phyloP scores from a whole-genome alignment of 2,797 vertebrate genomes.

The Malurus leucopterus region DNA sequence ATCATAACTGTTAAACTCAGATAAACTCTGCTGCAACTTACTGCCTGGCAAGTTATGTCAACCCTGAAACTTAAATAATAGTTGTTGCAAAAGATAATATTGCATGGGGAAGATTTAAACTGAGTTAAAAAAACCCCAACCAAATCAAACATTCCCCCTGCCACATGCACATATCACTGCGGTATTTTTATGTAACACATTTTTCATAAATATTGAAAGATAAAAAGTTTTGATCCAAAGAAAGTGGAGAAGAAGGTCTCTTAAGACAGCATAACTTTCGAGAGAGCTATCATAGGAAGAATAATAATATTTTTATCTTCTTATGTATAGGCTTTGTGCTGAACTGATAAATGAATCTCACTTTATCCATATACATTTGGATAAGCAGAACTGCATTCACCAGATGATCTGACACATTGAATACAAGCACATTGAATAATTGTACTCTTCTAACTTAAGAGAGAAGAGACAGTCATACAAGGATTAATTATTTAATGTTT shows the following conservation, averaged over 20 bases:
- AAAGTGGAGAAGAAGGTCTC: background rate
- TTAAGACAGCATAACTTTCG: background rate
- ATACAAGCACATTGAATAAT: background rate
- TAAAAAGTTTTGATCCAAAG: background rate
- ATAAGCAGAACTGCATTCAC: background rate
- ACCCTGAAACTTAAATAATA: background rate
- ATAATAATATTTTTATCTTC: background rate
- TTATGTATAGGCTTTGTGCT: background rate
- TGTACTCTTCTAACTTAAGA: background rate
- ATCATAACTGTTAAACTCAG: background rate
- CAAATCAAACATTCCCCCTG: background rate
- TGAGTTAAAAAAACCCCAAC: background rate
- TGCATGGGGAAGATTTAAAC: background rate
- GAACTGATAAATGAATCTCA: background rate
- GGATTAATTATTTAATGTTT: conserved; percentile 34
- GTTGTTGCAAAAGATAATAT: background rate
- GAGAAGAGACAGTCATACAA: background rate
- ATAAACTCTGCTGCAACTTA: background rate
- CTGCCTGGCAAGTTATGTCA: background rate
- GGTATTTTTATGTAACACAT: background rate
- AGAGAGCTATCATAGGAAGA: background rate
- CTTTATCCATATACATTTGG: background rate
- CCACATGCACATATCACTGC: background rate
- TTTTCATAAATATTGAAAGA: conserved; percentile 4
- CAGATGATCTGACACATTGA: background rate